Conservation (phyloP, 1,140 invertebrate genomes). For the Mya arenaria region DNA sequence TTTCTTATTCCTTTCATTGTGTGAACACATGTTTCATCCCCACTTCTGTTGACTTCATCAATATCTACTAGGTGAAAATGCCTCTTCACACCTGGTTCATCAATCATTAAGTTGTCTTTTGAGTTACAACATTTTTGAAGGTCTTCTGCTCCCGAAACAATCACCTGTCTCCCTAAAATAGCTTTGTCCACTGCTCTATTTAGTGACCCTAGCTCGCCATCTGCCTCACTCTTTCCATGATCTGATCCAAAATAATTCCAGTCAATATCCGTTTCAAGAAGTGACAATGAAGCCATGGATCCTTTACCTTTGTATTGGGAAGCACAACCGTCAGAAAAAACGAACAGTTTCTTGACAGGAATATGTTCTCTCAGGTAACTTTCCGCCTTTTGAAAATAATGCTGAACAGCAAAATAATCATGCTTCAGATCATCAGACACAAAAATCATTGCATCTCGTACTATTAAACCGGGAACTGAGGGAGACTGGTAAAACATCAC, state of each 20-base stretch:
- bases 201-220: not conserved
- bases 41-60: not conserved
- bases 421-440: slow-evolving; percentile 8
- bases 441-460: not conserved
- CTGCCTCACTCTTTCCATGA: slow-evolving; percentile 7
- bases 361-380: not conserved
- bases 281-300: not conserved
- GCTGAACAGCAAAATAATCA: not conserved
- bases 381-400: not conserved
- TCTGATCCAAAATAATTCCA: slow-evolving; percentile 5
- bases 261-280: not conserved
- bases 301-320: slow-evolving; percentile 1
- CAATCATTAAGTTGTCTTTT: not conserved
- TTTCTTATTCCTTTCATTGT: slow-evolving; percentile 16
- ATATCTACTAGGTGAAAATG: not conserved
- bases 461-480: not conserved
- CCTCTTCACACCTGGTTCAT: not conserved
- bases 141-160: not conserved
- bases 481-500: not conserved
- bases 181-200: not conserved
- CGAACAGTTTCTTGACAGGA: not conserved
- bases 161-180: not conserved
- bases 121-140: not conserved
- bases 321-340: not conserved
- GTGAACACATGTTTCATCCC: not conserved